phyloP scores from a whole-genome alignment of 2,888 invertebrate species.

The Hemithea aestivaria region DNA sequence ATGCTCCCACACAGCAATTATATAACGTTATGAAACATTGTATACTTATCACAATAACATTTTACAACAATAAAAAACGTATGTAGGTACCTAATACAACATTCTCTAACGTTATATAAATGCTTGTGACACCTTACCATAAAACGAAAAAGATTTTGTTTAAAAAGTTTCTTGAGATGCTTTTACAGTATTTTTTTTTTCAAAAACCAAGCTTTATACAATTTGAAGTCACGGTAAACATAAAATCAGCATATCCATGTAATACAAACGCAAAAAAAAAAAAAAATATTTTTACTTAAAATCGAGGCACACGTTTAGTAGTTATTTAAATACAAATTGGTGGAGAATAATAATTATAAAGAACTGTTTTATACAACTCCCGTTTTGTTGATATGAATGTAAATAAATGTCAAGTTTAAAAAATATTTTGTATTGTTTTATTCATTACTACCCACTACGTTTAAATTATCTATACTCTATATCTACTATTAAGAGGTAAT shows the following conservation, averaged over 20 bases:
- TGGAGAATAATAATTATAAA: constrained; percentile 52
- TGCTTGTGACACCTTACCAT: no score
- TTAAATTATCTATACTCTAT: no score
- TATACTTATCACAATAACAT: no score
- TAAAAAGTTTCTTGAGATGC: no score
- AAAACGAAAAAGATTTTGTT: no score
- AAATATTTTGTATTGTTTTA: constrained; percentile 36
- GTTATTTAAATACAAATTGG: constrained; percentile 66
- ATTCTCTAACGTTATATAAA: no score
- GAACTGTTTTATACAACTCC: constrained; percentile 80
- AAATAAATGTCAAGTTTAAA: constrained; percentile 80
- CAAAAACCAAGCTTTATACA: constrained; percentile 25
- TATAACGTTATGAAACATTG: no score
- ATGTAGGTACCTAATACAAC: no score
- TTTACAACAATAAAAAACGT: no score
- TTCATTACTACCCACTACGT: constrained; percentile 3
- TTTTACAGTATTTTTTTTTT: constrained; percentile 9
- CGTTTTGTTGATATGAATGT: constrained; percentile 80
- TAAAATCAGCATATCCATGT: constrained; percentile 50
- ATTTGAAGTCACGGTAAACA: constrained; percentile 41
- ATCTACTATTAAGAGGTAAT: no score
- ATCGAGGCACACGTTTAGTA: constrained; percentile 67
- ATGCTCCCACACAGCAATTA: no score
- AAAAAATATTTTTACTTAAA: constrained; percentile 65
- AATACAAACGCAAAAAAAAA: constrained; percentile 48